These are phyloP conservation scores for Vombatus ursinus DNA, from an alignment of 2,113 vertebrate species.

Conservation along the genomic window DNA sequence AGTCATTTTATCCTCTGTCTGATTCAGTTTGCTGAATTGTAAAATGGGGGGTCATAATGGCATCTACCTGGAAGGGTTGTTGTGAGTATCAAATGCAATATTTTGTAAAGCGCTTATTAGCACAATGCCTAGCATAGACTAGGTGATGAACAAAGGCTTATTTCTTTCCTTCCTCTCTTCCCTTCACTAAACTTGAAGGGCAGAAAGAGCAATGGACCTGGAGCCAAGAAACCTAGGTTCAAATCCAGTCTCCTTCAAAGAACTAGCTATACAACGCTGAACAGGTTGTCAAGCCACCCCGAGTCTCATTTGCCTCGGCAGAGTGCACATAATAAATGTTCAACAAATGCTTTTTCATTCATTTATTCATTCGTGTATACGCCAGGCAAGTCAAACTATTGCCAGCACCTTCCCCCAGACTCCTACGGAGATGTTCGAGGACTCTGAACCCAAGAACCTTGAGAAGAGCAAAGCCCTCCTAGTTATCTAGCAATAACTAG, in stretches of 20 bases:
- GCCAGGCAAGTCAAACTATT: background rate
- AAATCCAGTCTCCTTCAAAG: background rate
- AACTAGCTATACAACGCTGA: background rate
- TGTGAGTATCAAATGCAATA: background rate
- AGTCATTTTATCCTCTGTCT: background rate
- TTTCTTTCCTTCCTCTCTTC: background rate
- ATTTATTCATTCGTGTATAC: background rate
- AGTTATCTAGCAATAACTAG: too few relatives aligned
- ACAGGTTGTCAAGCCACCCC: background rate
- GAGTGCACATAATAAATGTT: background rate
- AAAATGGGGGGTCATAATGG: background rate
- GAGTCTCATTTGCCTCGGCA: too few relatives aligned
- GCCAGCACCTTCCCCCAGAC: background rate
- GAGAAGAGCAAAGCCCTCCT: background rate
- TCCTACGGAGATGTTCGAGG: background rate
- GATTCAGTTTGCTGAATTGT: background rate
- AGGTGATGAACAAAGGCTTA: background rate
- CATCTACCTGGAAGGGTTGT: background rate
- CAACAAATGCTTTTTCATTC: background rate
- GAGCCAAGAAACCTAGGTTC: background rate
- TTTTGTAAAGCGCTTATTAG: background rate
- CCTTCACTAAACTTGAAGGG: background rate
- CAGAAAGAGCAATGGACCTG: background rate
- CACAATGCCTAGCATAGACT: background rate
- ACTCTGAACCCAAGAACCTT: too few relatives aligned